Evolutionary conservation across 1,140 invertebrate species (phyloP), one percentile per base, ranked within the genome.

Genomic region (Saxidomus purpurata): DNA sequence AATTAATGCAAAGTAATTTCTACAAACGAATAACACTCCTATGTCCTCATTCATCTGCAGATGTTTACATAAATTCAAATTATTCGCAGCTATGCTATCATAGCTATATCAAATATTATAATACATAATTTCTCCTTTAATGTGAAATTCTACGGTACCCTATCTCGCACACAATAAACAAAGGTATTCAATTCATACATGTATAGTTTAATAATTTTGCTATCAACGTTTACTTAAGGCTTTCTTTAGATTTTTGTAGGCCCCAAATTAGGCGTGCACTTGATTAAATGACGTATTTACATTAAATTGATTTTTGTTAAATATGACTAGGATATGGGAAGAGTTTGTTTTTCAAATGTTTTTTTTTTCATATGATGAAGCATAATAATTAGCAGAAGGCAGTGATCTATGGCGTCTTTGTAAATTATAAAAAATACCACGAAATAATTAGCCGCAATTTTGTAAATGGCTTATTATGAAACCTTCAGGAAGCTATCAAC

Each of bases 211-310:
- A 84, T 71, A 84, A 74, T 67, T 71, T 52, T n/a, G 67, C 82
- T 84, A 84, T 69, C 82, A 69, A 52, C 25, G 63, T 84, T 84
- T 84, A 71, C 82, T 43, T 69, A 71, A 36, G 63, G 82, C 74
- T 87, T 87, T 85, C 28, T 22, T 19, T 25, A 55, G 40, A 87
- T 38, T 77, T 76, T 59, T 77, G 55, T 43, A 81, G 86, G 77
- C 76, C 86, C 59, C 43, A 81, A 88, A 88, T 81, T 80, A 80
- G 77, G 47, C 38, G 63, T 81, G 40, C 61, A 67, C 59, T 67
- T 69, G 86, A 88, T 88, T 88, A 81, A 31, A 67, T 79, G n/a
- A 38, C 34, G 63, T 79, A 81, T 88, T 88, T 88, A 71, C 76
- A 88, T 81, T 88, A 31, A 55, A 52, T 69, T 49, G 77, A 81